Evolutionary conservation across 2,797 vertebrate genomes (phyloP).

Genomic region (Echiichthys vipera): DNA sequence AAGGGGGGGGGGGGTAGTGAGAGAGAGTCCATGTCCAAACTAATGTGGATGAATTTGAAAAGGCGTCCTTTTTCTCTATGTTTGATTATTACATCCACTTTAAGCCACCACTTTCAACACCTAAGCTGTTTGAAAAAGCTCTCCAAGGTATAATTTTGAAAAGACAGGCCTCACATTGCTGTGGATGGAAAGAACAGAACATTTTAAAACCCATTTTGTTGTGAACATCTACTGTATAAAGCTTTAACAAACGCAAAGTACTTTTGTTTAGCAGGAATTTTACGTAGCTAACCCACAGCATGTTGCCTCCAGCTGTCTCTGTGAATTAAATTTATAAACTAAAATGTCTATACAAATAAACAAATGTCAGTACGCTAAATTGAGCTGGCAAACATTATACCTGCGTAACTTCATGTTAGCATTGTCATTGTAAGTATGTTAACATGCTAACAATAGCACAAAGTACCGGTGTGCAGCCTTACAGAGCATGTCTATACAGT

Average conservation of each 20-base stretch:
- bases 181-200: not conserved
- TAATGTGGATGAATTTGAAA: constrained; percentile 30
- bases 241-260: constrained; percentile 1
- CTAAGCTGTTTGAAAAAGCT: constrained; percentile 6
- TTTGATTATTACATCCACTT: constrained; percentile 36
- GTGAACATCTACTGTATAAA: not conserved
- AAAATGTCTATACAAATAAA: too few relatives aligned
- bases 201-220: not conserved
- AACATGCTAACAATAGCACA: not conserved
- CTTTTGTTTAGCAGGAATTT: not conserved
- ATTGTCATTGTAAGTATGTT: not conserved
- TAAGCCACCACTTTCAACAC: constrained; percentile 16
- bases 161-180: not conserved
- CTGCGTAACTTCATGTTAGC: not conserved
- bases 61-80: constrained; percentile 11
- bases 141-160: constrained; percentile 30
- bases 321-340: too few relatives aligned
- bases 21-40: not conserved
- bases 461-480: not conserved
- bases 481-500: too few relatives aligned
- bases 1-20: not conserved
- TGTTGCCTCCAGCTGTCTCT: not conserved
- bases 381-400: not conserved
- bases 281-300: not conserved
- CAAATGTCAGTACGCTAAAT: not conserved